phyloP scores from a whole-genome alignment of 2,797 vertebrate genomes.

The Alfaro cultratus region DNA sequence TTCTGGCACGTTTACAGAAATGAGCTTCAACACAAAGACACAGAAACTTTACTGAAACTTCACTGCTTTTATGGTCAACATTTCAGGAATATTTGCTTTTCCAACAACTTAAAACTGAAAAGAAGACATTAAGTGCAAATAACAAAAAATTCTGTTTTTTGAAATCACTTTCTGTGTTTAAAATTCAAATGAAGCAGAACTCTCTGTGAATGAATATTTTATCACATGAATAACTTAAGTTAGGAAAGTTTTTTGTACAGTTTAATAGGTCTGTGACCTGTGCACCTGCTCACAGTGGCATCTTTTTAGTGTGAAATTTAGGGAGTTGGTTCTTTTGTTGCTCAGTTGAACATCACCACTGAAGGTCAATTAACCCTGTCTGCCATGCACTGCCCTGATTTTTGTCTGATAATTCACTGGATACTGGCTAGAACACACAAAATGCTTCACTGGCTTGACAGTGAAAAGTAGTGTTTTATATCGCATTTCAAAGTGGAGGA shows the following conservation, averaged over 20 bases:
- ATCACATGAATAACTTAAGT: background rate
- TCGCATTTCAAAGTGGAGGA: background rate
- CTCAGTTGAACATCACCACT: background rate
- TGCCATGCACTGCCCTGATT: background rate
- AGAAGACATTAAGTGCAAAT: background rate
- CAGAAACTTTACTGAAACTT: background rate
- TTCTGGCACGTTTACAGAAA: background rate
- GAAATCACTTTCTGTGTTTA: background rate
- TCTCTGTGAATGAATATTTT: conserved; percentile 5
- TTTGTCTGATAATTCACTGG: background rate
- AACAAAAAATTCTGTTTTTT: background rate
- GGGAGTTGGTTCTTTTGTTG: background rate
- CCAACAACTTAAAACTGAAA: background rate
- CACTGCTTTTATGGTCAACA: background rate
- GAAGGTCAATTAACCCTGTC: conserved; percentile 3
- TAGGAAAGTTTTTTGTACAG: background rate
- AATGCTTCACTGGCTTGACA: background rate
- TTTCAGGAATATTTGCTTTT: background rate
- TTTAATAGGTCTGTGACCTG: conserved; percentile 1
- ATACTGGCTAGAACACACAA: background rate
- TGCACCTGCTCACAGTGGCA: background rate
- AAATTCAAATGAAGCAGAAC: background rate
- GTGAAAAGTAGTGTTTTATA: background rate
- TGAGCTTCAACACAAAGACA: background rate
- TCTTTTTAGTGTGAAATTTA: background rate